These are phyloP conservation scores for Lagocephalus sceleratus DNA, from an alignment of 2,797 vertebrate species.

Conservation along the genomic window DNA sequence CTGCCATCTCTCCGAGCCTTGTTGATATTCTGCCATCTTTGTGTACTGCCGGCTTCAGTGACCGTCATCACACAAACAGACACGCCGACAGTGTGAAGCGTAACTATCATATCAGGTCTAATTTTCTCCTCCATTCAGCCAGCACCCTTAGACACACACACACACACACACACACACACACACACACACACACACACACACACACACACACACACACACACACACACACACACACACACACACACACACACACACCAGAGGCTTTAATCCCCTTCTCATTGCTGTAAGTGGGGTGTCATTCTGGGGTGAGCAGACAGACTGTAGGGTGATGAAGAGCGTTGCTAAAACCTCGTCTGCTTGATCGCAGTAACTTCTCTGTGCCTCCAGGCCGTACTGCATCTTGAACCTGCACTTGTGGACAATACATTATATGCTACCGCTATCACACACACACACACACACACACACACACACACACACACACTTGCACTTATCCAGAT, in stretches of 20 bases:
- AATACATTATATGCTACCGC: constrained; percentile 46
- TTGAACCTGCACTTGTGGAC: constrained; percentile 24
- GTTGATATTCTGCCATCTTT: constrained; percentile 61
- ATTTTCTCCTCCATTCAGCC: constrained; percentile 82
- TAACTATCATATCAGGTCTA: constrained; percentile 80
- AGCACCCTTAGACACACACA: constrained; percentile 58
- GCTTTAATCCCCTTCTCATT: constrained; percentile 18
- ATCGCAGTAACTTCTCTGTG: neutral
- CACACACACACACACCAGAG: constrained; percentile 14
- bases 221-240: constrained; percentile 5
- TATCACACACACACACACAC: constrained; percentile 14
- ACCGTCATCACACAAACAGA: constrained; percentile 41
- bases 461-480: constrained; percentile 23
- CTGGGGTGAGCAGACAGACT: constrained; percentile 42
- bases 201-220: constrained; percentile 1
- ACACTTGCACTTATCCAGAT: constrained; percentile 41
- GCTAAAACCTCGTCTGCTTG: constrained; percentile 20
- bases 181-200: neutral
- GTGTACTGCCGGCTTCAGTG: constrained; percentile 53
- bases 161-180: constrained; percentile 26
- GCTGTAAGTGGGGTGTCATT: constrained; percentile 51
- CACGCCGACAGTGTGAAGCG: constrained; percentile 53
- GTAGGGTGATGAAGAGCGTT: constrained; percentile 53
- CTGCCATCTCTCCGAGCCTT: constrained; percentile 34
- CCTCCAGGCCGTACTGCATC: constrained; percentile 40